Evolutionary conservation across 2,888 invertebrate species (phyloP), one percentile per base, ranked within the genome.

Genomic region (Periphyllus acericola): DNA sequence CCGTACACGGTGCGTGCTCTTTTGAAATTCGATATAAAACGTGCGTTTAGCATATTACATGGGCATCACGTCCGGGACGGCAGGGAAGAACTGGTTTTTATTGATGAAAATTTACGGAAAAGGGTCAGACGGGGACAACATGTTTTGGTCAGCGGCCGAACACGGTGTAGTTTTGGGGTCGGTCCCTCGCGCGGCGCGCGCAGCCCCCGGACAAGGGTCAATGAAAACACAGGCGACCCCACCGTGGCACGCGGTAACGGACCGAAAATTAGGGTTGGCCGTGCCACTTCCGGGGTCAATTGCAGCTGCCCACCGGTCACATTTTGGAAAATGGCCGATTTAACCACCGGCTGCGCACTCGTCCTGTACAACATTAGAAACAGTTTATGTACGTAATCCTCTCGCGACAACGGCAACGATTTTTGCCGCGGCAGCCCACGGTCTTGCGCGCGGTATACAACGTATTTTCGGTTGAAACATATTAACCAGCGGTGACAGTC

Each of bases 211-310:
- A 86, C 81, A 87, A 87, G 87, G 87, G 87, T 87, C 87, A 87
- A 81, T 81, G 87, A 87, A 87, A 87, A 87, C 87, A 87, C 87
- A 46, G 60, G 75, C 87, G 87, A 87, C 87, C 87, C 87, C 81
- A 40, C 72, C n/a, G 8, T 29, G 21, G 72, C 60, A 34, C 72
- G 40, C 55, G n/a, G 55, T 52, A 60, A 81, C 86, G 74, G 46
- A 46, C 60, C 66, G 71, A 66, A 75, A 66, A 66, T 40, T 71
- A 80, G 87, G 87, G 87, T 66, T 66, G 80, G 80, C 60, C 40
- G 60, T 25, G 66, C 66, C 66, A 75, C 87, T 87, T 87, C 87
- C 87, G 87, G 87, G 87, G 87, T 87, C 81, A 75, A 66, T 72
- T 81, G 81, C 87, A 87, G 87, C 87, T 87, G 87, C 46, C 74